A percentile compares a stretch with the other conserved stretches of the same genome.
Evolutionary conservation across 2,888 invertebrate species (phyloP).

Genomic region (Microctonus aethiopoides): DNA sequence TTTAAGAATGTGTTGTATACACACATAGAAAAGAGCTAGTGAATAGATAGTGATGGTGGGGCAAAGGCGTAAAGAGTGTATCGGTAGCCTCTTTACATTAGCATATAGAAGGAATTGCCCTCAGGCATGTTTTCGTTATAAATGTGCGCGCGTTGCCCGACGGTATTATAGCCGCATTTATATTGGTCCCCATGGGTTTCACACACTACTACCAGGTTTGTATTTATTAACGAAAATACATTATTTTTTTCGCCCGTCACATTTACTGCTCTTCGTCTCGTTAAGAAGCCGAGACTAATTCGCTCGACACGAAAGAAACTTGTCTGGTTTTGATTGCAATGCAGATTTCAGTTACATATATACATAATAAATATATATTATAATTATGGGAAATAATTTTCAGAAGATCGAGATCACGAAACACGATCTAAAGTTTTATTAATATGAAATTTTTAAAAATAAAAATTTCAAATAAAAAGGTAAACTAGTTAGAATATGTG

Average conservation of each 20-base stretch:
- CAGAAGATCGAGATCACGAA: not conserved
- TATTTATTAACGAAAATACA: constrained; percentile 61
- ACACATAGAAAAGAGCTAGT: not conserved
- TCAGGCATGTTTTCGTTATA: constrained; percentile 48
- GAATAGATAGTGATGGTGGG: constrained; percentile 38
- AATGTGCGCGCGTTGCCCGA: constrained; percentile 38
- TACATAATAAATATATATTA: not conserved
- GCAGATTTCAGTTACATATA: not conserved
- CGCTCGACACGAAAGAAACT: not conserved
- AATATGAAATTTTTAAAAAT: not conserved
- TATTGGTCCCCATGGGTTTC: constrained; percentile 38
- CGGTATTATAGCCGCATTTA: constrained; percentile 42
- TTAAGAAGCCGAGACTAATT: constrained; percentile 35
- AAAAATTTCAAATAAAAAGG: not conserved
- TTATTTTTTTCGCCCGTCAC: constrained; percentile 49
- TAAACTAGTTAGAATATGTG: not conserved
- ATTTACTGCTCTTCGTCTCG: constrained; percentile 47
- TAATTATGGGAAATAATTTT: not conserved
- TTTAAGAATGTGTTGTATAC: too few relatives aligned
- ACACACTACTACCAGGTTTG: constrained; percentile 37
- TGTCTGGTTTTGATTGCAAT: not conserved
- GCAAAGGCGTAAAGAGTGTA: constrained; percentile 52
- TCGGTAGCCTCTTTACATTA: constrained; percentile 61
- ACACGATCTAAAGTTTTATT: too few relatives aligned
- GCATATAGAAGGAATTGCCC: constrained; percentile 65